These are phyloP conservation scores for Agriopis marginaria DNA, from an alignment of 2,888 invertebrate species.

Conservation along the genomic window DNA sequence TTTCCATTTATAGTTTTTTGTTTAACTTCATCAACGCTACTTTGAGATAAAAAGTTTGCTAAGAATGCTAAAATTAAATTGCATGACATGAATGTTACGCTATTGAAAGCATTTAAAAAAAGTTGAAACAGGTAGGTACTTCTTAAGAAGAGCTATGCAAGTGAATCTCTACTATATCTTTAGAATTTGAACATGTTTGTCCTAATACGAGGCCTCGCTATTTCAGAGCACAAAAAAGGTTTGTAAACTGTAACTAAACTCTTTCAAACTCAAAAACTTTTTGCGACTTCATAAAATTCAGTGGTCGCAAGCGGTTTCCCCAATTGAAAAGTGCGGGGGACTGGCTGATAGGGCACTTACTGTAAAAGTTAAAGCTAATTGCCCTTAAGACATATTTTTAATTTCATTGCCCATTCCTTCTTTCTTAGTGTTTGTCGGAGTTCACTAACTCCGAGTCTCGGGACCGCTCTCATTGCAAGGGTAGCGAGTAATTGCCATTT, in stretches of 20 bases:
- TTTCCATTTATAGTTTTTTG: background rate
- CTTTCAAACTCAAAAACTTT: constrained; percentile 72
- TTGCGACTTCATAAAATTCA: constrained; percentile 83
- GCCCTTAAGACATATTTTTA: constrained; percentile 88
- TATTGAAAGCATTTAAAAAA: too few relatives aligned
- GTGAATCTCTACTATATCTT: background rate
- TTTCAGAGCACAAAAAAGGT: constrained; percentile 6
- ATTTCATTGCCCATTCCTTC: constrained; percentile 86
- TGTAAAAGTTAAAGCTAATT: constrained; percentile 87
- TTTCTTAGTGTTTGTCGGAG: constrained; percentile 81
- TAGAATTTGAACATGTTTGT: background rate
- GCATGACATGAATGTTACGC: too few relatives aligned
- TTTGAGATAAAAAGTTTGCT: background rate
- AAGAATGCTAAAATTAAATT: too few relatives aligned
- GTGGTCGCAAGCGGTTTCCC: constrained; percentile 74
- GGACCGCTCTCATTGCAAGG: constrained; percentile 70
- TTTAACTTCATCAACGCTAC: background rate
- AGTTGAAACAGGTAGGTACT: too few relatives aligned
- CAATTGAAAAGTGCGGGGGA: constrained; percentile 84
- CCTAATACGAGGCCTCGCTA: too few relatives aligned
- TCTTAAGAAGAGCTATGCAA: constrained; percentile 1
- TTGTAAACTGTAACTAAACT: constrained; percentile 62
- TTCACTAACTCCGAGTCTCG: constrained; percentile 68
- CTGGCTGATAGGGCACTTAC: constrained; percentile 83
- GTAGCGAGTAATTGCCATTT: constrained; percentile 83